These are phyloP conservation scores for Nothocercus nigrocapillus DNA, from an alignment of 2,113 vertebrate genomes.

Conservation along the genomic window DNA sequence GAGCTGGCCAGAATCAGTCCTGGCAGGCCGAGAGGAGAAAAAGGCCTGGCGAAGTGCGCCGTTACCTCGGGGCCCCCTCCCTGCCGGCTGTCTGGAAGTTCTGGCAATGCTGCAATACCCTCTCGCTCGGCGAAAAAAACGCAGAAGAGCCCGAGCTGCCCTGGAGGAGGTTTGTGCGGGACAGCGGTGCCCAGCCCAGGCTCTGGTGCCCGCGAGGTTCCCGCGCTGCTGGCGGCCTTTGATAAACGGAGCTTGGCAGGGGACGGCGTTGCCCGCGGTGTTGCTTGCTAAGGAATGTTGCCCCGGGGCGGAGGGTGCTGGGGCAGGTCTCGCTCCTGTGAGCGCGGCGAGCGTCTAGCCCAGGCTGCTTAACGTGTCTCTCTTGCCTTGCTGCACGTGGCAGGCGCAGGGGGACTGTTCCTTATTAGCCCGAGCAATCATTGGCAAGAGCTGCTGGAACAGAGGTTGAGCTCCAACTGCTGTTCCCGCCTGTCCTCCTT, in stretches of 20 bases:
- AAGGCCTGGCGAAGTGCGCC: not conserved
- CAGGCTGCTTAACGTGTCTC: not conserved
- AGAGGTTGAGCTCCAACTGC: slow-evolving; percentile 6
- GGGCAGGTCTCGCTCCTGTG: not conserved
- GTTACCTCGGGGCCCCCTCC: not conserved
- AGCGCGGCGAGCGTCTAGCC: not conserved
- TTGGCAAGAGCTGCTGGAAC: slow-evolving; percentile 56
- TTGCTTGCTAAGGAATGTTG: not conserved
- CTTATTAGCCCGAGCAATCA: not conserved
- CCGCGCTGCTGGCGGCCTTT: accelerated
- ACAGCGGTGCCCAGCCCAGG: not conserved
- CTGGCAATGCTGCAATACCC: not conserved
- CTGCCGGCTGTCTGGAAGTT: not conserved
- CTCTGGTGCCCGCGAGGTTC: not conserved
- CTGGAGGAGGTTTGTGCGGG: not conserved
- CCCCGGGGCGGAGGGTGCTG: not conserved
- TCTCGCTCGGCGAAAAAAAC: not conserved
- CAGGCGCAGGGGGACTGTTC: slow-evolving; percentile 19
- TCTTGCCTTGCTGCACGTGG: not conserved
- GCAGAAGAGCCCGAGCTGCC: not conserved
- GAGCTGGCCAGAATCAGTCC: not conserved
- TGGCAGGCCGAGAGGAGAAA: not conserved
- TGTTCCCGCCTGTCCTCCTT: slow-evolving; percentile 43
- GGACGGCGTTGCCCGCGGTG: accelerated
- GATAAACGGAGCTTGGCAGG: not conserved